A percentile compares a stretch with the other conserved stretches of the same genome.
Evolutionary conservation across 2,113 vertebrate genomes (phyloP).

Genomic region (Sakesphorus luctuosus): DNA sequence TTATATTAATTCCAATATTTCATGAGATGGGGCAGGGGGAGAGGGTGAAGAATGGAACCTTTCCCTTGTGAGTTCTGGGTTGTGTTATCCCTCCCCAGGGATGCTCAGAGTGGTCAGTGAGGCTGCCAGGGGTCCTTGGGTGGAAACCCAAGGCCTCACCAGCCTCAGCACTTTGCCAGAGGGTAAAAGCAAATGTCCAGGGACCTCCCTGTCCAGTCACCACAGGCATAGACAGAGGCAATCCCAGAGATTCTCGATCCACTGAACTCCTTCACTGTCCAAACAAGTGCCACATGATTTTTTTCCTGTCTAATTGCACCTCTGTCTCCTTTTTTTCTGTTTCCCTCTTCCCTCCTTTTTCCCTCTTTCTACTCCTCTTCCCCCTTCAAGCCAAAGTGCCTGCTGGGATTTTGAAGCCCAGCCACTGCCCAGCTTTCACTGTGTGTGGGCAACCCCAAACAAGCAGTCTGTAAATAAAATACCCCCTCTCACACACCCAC

Average conservation of each 20-base stretch:
- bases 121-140: neutral
- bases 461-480: slow-evolving; percentile 66
- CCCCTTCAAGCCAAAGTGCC: neutral
- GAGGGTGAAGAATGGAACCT: slow-evolving; percentile 16
- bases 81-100: neutral
- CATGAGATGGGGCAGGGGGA: neutral
- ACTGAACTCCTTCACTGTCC: neutral
- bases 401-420: slow-evolving; percentile 43
- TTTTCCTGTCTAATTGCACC: neutral
- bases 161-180: neutral
- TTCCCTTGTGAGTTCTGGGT: neutral
- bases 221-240: neutral
- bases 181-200: neutral
- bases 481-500: slow-evolving; percentile 29
- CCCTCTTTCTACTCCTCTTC: neutral
- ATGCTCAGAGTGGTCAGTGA: neutral
- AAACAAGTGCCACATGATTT: neutral
- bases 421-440: slow-evolving; percentile 44
- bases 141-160: neutral
- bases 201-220: neutral
- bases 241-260: neutral
- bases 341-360: neutral
- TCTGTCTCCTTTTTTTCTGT: neutral
- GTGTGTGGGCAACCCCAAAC: slow-evolving; percentile 68
- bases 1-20: slow-evolving; percentile 64